Base-by-base conservation (phyloP, 2,888 invertebrate species). In the Linnaemya tessellans region DNA sequence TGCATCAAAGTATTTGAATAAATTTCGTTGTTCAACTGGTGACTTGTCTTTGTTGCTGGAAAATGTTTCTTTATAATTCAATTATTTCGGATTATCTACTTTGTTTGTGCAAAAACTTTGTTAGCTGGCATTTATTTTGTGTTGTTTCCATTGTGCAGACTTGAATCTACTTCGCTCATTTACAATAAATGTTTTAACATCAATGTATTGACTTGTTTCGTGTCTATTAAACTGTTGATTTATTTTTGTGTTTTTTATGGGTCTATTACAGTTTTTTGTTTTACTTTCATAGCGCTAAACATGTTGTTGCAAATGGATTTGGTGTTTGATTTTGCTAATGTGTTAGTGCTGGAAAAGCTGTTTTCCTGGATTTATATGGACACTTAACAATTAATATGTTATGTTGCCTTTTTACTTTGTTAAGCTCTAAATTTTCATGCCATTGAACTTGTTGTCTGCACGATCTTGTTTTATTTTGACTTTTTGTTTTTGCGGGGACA, bases 391-490 rank as follows among this genome's bases (percentile, higher is more conserved):
- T 70, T 84, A 88, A 87, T 41, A 87, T 84, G 89, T 89, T 89
- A 87, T 88, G 88, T 89, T 64, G 51, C 64, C n/a, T 89, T 88
- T 89, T 88, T 86, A 87, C 85, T 77, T 75, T 78, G 65, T 73
- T 79, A 56, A 71, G 68, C 75, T 60, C 80, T 74, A 80, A 82
- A 71, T 87, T 60, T 75, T 75, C 87, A 86, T 91, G 90, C 90
- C 90, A 90, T 90, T 90, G 90, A 90, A 90, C 90, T 90, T 91
- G 90, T 54, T 78, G 73, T 51, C 65, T 58, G 20, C 30, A 58
- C 30, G 58, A 80, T 85, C 82, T 79, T 74, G 81, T 84, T 80
- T 81, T 65, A 22, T 9, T 46, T 2, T 18, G 5, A 3, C 11
- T 43, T 49, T 15, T 15, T 79, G 71, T 18, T 30, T 79, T 79